Conservation (phyloP, 2,113 vertebrate genomes). For the Calonectris borealis region DNA sequence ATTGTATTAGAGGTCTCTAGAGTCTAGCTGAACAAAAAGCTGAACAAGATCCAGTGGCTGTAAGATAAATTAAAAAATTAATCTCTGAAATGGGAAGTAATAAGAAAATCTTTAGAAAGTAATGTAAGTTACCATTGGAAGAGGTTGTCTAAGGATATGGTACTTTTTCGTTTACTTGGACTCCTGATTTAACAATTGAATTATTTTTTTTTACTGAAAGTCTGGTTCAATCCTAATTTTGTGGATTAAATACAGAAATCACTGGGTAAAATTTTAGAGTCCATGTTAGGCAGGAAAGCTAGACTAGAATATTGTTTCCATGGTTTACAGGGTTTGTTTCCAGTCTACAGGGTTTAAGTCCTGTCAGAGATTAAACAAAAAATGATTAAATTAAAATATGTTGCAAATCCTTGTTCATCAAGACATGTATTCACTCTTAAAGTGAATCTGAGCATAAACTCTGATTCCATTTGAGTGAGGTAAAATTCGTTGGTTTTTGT, state of each 20-base stretch:
- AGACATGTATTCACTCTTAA: not conserved
- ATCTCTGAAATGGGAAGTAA: not conserved
- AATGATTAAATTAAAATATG: not conserved
- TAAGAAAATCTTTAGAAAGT: not conserved
- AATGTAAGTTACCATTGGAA: not conserved
- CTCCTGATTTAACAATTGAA: not conserved
- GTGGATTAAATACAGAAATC: not conserved
- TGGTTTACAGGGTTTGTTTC: not conserved
- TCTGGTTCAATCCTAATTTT: not conserved
- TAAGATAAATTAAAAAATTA: not conserved
- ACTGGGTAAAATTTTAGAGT: not conserved
- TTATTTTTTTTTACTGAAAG: not conserved
- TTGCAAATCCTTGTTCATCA: not conserved
- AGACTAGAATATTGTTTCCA: not conserved
- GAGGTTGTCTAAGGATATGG: not conserved
- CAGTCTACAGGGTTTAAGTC: not conserved
- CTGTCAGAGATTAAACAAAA: not conserved
- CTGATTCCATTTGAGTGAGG: not conserved
- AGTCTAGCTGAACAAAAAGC: not conserved
- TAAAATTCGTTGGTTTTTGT: not conserved
- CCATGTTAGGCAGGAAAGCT: not conserved
- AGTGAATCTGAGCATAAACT: not conserved
- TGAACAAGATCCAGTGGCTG: not conserved
- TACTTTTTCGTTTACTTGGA: not conserved
- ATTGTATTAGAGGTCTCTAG: not conserved